Percentiles rank a stretch among this genome's conserved stretches.
These are phyloP conservation scores for Camponotus fellah DNA, from an alignment of 2,888 invertebrate species.

Conservation along the genomic window DNA sequence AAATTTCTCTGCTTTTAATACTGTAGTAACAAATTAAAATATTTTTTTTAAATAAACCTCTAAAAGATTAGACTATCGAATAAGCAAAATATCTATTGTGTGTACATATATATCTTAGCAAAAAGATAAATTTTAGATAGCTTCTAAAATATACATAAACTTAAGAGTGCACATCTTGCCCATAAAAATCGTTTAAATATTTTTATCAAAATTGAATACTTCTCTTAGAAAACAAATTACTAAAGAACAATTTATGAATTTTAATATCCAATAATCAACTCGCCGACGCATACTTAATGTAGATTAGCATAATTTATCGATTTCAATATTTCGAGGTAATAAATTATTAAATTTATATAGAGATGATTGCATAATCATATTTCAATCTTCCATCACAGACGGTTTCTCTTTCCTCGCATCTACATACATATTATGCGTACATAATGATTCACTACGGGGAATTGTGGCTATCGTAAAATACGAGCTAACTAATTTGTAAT, in stretches of 20 bases:
- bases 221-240: background rate
- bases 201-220: background rate
- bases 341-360: slow-evolving; percentile 18
- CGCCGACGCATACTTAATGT: background rate
- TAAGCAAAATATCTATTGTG: background rate
- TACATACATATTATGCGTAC: no score
- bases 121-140: background rate
- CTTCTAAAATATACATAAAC: background rate
- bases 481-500: slow-evolving; percentile 36
- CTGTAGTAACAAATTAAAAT: no score
- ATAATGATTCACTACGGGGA: slow-evolving; percentile 9
- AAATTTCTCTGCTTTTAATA: no score
- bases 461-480: slow-evolving; percentile 13
- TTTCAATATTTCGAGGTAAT: background rate
- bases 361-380: background rate
- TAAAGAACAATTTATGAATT: background rate
- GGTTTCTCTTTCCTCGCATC: slow-evolving; percentile 15
- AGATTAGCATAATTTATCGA: background rate
- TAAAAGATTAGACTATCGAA: background rate
- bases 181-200: background rate
- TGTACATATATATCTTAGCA: background rate
- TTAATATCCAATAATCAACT: background rate
- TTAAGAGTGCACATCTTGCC: background rate
- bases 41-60: no score
- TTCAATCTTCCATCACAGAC: background rate